Evolutionary conservation across 2,888 invertebrate species (phyloP).

Genomic region (Dermolepida albohirtum): DNA sequence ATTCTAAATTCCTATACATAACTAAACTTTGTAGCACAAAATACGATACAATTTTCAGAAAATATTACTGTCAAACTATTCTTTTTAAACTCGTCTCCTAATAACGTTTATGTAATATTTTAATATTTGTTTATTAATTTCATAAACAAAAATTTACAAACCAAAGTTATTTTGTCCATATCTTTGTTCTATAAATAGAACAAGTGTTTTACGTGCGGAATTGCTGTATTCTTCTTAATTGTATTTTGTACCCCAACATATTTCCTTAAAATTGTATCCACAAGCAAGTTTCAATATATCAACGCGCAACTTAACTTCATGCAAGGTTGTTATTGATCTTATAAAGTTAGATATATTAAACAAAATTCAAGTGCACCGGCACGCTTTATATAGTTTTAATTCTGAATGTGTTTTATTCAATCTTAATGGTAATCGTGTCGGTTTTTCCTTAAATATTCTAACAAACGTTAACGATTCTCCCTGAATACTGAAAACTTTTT

Average conservation of each 20-base stretch:
- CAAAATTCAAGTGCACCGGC: constrained; percentile 40
- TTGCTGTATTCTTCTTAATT: no score
- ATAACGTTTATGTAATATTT: no score
- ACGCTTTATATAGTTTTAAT: constrained; percentile 14
- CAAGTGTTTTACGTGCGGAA: no score
- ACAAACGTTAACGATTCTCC: neutral
- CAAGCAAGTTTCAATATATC: constrained; percentile 29
- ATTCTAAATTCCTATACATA: neutral
- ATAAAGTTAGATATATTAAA: constrained; percentile 48
- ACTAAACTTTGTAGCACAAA: constrained; percentile 8
- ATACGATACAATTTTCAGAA: neutral
- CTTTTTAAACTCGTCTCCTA: no score
- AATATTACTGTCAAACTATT: no score
- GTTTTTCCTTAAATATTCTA: no score
- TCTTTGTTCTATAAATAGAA: no score
- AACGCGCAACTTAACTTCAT: constrained; percentile 51
- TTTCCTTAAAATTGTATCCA: neutral
- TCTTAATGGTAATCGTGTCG: no score
- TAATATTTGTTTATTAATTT: no score
- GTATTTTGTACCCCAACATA: neutral
- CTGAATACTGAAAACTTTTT: neutral
- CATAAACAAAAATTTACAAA: no score
- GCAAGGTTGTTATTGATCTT: constrained; percentile 53
- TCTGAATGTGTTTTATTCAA: neutral
- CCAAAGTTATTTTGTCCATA: no score